A percentile compares a stretch with the other conserved stretches of the same genome.
Evolutionary conservation across 2,113 vertebrate genomes (phyloP).

Genomic region (Urocynchramus pylzowi): DNA sequence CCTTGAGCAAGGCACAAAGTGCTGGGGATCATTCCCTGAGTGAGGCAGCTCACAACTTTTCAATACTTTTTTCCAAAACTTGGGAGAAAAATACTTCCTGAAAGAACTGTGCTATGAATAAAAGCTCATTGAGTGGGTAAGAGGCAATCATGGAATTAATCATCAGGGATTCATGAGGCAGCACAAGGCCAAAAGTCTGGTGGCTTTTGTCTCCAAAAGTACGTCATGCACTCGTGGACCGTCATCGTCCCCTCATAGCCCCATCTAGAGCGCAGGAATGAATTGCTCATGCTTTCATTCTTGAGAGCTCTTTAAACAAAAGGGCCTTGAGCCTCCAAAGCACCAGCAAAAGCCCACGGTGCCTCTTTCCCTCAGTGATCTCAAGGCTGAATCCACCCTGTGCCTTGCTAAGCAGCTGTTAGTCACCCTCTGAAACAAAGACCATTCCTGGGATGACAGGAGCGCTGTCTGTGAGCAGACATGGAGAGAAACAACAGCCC

Average conservation of each 20-base stretch:
- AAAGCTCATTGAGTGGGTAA: neutral
- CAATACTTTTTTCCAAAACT: neutral
- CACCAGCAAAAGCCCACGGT: neutral
- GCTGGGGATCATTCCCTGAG: neutral
- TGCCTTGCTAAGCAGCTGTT: neutral
- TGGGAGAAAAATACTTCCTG: neutral
- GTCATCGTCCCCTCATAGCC: fast-evolving
- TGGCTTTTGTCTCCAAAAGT: neutral
- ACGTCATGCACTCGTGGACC: neutral
- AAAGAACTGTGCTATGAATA: neutral
- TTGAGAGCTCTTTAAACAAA: neutral
- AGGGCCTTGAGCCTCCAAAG: neutral
- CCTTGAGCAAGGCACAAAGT: neutral
- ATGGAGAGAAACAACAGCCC: neutral
- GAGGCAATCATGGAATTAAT: neutral
- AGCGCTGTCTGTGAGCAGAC: neutral
- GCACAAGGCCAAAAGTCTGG: neutral
- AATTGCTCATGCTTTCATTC: neutral
- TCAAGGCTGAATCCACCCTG: neutral
- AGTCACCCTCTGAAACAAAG: neutral
- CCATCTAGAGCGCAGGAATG: neutral
- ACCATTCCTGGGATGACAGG: fast-evolving
- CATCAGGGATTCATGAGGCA: neutral
- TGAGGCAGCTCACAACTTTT: neutral
- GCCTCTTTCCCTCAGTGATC: neutral